Evolutionary conservation across 2,797 vertebrate species (phyloP).

Genomic region (Dermochelys coriacea): DNA sequence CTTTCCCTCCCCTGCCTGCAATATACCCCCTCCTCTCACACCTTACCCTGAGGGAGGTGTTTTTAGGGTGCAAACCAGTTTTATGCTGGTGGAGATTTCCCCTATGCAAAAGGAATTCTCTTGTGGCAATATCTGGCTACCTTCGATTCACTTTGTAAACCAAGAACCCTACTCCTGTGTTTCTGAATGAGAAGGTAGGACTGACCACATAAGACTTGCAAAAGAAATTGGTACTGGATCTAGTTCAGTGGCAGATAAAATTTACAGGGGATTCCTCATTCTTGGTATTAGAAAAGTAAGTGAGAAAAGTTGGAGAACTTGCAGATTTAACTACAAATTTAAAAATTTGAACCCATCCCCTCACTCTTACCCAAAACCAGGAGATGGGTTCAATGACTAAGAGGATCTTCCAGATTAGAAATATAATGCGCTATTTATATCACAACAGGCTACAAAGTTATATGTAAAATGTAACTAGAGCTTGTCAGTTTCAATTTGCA

Average conservation of each 20-base stretch:
- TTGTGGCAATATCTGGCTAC: neutral
- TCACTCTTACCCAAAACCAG: neutral
- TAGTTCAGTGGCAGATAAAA: constrained; percentile 3
- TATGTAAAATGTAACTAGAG: neutral
- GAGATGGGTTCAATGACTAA: accelerated
- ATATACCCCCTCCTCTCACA: neutral
- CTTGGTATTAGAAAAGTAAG: neutral
- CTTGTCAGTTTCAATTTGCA: neutral
- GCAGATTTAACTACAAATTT: neutral
- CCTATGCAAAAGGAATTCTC: neutral
- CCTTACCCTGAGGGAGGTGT: neutral
- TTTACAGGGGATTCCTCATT: neutral
- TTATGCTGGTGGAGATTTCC: neutral
- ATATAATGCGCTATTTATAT: neutral
- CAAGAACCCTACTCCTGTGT: neutral
- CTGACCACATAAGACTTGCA: neutral
- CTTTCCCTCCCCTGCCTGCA: neutral
- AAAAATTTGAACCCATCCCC: neutral
- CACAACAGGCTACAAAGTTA: neutral
- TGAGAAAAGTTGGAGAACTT: neutral
- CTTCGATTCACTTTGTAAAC: neutral
- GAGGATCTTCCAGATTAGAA: neutral
- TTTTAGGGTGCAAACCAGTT: neutral
- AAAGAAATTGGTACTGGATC: neutral
- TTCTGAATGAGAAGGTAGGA: neutral